A percentile compares a stretch with the other conserved stretches of the same genome.
These are phyloP conservation scores for Heterotis niloticus DNA, from an alignment of 2,113 vertebrate genomes.

Conservation along the genomic window DNA sequence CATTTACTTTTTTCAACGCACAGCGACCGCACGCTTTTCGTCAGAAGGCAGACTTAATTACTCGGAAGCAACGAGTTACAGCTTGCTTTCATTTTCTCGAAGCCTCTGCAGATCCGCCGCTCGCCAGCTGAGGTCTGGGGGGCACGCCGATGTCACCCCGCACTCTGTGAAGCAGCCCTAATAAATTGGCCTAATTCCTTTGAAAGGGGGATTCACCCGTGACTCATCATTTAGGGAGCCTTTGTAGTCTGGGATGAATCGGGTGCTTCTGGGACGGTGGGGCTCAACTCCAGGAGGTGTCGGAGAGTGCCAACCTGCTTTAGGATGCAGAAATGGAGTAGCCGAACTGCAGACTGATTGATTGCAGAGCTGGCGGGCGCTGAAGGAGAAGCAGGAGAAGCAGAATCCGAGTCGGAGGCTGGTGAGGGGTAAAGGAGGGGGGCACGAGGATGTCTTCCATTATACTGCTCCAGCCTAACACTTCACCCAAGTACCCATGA, in stretches of 20 bases:
- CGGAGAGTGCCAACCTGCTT: neutral
- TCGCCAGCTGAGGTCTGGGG: slow-evolving; percentile 23
- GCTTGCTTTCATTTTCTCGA: slow-evolving; percentile 44
- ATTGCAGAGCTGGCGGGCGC: slow-evolving; percentile 8
- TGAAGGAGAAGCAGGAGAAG: slow-evolving; percentile 20
- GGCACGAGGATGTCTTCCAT: no score
- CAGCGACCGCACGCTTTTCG: slow-evolving; percentile 35
- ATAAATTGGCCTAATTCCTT: slow-evolving; percentile 17
- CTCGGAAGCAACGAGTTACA: slow-evolving; percentile 27
- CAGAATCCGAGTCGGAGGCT: neutral
- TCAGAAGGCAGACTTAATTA: slow-evolving; percentile 46
- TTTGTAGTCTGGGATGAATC: slow-evolving; percentile 13
- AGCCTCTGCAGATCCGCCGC: slow-evolving; percentile 39
- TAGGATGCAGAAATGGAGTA: neutral
- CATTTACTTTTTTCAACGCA: slow-evolving; percentile 36
- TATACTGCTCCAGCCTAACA: neutral
- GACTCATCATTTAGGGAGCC: neutral
- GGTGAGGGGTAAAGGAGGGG: no score
- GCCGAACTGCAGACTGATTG: neutral
- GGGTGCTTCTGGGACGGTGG: neutral
- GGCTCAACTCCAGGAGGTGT: no score
- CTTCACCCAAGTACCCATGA: neutral
- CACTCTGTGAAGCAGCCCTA: neutral
- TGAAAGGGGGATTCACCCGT: neutral
- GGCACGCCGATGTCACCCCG: slow-evolving; percentile 24